These are phyloP conservation scores for Cantharis flavilabris DNA, from an alignment of 2,888 invertebrate genomes.

Conservation along the genomic window DNA sequence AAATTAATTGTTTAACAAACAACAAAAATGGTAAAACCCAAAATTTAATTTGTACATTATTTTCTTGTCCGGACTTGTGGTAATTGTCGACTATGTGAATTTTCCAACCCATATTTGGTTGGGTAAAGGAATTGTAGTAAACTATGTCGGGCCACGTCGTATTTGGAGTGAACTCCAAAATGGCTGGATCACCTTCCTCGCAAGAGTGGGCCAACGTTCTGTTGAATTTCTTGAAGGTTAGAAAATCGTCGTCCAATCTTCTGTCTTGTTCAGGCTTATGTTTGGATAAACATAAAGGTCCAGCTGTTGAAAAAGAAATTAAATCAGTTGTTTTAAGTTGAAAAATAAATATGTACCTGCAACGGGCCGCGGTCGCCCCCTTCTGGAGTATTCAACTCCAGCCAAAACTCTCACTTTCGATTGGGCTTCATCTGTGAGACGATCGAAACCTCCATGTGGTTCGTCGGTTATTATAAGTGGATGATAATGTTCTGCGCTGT, in stretches of 20 bases:
- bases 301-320: conserved; percentile 58
- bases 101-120: conserved; percentile 94
- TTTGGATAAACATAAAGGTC: conserved; percentile 76
- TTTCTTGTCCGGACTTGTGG: conserved; percentile 45
- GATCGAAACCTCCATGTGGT: conserved; percentile 80
- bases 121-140: conserved; percentile 92
- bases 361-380: conserved; percentile 79
- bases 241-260: conserved; percentile 77
- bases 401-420: conserved; percentile 74
- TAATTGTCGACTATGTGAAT: conserved; percentile 87
- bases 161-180: conserved; percentile 82
- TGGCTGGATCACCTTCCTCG: conserved; percentile 70
- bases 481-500: conserved; percentile 83
- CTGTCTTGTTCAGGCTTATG: conserved; percentile 70
- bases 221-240: conserved; percentile 83
- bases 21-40: conserved; percentile 26
- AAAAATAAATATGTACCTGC: conserved; percentile 59
- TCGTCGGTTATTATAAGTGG: conserved; percentile 88
- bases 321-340: too few species aligned
- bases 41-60: conserved; percentile 18
- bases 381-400: conserved; percentile 80
- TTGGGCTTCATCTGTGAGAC: conserved; percentile 71
- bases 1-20: conserved; percentile 44
- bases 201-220: conserved; percentile 74
- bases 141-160: conserved; percentile 89